A percentile compares a stretch with the other conserved stretches of the same genome.
phyloP scores from a whole-genome alignment of 2,888 invertebrate genomes.

The Cerceris ruficornis region DNA sequence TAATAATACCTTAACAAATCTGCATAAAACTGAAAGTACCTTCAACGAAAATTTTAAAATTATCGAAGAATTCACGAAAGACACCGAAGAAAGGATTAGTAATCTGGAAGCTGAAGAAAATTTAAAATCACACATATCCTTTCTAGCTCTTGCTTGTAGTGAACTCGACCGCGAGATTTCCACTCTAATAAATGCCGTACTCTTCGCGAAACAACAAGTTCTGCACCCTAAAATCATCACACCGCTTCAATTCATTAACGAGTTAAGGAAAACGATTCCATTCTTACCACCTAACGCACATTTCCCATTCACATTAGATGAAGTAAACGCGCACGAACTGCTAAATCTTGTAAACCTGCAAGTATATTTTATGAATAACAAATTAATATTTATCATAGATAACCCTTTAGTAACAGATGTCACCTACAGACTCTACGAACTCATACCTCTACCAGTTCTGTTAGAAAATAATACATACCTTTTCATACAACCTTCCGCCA shows the following conservation, averaged over 20 bases:
- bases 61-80: neutral
- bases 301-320: conserved; percentile 15
- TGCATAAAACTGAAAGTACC: neutral
- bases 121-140: neutral
- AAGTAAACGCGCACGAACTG: conserved; percentile 20
- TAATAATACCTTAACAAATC: conserved; percentile 1
- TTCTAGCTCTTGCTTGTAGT: neutral
- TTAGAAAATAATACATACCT: neutral
- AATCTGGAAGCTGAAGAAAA: neutral
- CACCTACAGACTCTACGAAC: conserved; percentile 1
- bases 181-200: conserved; percentile 15
- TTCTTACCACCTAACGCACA: conserved; percentile 1
- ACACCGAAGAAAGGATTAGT: neutral
- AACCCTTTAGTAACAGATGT: conserved; percentile 12
- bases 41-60: conserved; percentile 12
- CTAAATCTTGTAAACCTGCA: conserved; percentile 12
- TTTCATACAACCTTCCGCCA: conserved; percentile 7
- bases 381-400: conserved; percentile 21
- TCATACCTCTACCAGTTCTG: neutral
- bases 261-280: conserved; percentile 11
- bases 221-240: conserved; percentile 28
- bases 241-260: conserved; percentile 13
- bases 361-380: too few relatives aligned
- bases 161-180: conserved; percentile 17
- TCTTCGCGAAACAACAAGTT: conserved; percentile 25